phyloP scores from a whole-genome alignment of 2,113 vertebrate genomes.

The Tragelaphus imberbis region DNA sequence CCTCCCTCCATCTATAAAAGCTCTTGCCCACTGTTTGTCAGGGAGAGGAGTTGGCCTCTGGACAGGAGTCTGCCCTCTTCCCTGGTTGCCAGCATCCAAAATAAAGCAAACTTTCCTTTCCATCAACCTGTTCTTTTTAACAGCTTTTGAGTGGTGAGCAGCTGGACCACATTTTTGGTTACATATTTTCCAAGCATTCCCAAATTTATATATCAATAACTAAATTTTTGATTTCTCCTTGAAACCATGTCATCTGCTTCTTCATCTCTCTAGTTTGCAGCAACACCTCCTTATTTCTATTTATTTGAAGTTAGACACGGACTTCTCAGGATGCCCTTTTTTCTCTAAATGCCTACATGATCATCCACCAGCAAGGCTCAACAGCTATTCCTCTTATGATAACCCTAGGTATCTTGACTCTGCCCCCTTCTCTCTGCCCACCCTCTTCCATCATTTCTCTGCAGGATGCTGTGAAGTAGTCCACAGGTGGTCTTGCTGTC shows the following conservation, averaged over 20 bases:
- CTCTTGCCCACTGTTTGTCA: neutral
- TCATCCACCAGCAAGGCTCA: rapidly evolving
- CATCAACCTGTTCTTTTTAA: neutral
- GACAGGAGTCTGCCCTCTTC: neutral
- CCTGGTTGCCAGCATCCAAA: neutral
- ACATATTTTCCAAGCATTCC: neutral
- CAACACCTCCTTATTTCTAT: rapidly evolving
- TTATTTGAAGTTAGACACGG: neutral
- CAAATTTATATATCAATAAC: neutral
- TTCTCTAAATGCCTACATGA: rapidly evolving
- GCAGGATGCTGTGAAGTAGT: rapidly evolving
- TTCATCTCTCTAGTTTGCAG: neutral
- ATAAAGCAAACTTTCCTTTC: neutral
- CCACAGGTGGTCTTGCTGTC: too few species aligned
- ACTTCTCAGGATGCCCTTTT: neutral
- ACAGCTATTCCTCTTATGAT: rapidly evolving
- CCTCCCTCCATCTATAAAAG: neutral
- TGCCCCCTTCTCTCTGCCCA: neutral
- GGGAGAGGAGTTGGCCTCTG: neutral
- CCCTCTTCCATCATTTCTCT: rapidly evolving
- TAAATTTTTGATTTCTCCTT: too few species aligned
- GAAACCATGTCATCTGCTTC: rapidly evolving
- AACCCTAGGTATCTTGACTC: rapidly evolving
- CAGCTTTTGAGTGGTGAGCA: neutral
- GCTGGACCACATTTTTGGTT: neutral